Percentiles rank a stretch among this genome's conserved stretches.
phyloP scores from a whole-genome alignment of 2,888 invertebrate genomes.

The Drosophila rubida region DNA sequence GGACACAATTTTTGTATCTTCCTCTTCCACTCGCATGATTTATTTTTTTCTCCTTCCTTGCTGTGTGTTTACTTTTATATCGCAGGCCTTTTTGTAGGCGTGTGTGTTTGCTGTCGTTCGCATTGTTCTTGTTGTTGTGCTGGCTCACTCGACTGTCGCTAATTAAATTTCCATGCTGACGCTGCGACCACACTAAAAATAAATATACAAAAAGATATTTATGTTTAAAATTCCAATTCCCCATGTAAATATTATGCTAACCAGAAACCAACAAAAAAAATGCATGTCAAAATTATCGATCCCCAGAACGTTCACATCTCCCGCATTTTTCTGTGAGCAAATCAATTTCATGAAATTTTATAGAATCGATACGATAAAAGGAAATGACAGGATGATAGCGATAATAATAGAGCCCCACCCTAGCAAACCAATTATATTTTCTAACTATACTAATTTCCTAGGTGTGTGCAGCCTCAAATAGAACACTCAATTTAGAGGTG shows the following conservation, averaged over 20 bases:
- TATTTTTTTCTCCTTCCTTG: slow-evolving; percentile 24
- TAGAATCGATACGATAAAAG: background rate
- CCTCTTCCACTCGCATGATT: slow-evolving; percentile 47
- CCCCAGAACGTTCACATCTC: background rate
- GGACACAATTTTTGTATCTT: slow-evolving; percentile 25
- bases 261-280: slow-evolving; percentile 33
- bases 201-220: slow-evolving; percentile 61
- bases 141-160: slow-evolving; percentile 63
- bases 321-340: background rate
- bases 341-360: background rate
- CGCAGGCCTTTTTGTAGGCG: slow-evolving; percentile 30
- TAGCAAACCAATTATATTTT: slow-evolving; percentile 17
- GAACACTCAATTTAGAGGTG: background rate
- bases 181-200: slow-evolving; percentile 73
- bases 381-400: background rate
- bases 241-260: slow-evolving; percentile 37
- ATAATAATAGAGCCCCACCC: slow-evolving; percentile 5
- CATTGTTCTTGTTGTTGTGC: slow-evolving; percentile 26
- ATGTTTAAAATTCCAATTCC: slow-evolving; percentile 47
- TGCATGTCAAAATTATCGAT: slow-evolving; percentile 29
- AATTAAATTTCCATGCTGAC: slow-evolving; percentile 79
- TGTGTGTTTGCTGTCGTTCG: slow-evolving; percentile 23
- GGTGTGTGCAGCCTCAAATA: background rate
- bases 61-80: slow-evolving; percentile 55
- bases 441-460: background rate